These are phyloP conservation scores for Dyspetes luteomarginatus DNA, from an alignment of 2,888 invertebrate species.

Conservation along the genomic window DNA sequence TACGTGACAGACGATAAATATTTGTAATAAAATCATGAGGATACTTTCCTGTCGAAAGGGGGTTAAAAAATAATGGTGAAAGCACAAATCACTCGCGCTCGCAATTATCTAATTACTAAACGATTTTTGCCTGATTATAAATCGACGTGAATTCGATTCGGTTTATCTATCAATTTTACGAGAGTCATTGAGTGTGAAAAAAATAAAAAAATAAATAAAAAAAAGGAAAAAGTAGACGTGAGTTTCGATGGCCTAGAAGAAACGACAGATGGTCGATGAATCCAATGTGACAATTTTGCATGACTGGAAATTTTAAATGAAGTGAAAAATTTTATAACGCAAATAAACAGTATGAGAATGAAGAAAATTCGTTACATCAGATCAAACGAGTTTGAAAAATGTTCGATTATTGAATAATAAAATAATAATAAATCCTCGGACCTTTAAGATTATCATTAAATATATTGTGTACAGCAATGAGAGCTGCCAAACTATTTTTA, in stretches of 20 bases:
- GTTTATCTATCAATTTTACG: too few relatives aligned
- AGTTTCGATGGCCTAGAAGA: slow-evolving; percentile 33
- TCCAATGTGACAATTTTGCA: background rate
- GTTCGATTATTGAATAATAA: too few relatives aligned
- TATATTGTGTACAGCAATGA: too few relatives aligned
- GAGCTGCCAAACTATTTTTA: too few relatives aligned
- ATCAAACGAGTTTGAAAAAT: too few relatives aligned
- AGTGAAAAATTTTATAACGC: background rate
- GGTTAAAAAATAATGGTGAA: slow-evolving; percentile 24
- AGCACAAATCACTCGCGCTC: background rate
- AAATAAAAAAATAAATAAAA: background rate
- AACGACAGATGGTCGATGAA: background rate
- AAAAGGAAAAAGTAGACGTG: background rate
- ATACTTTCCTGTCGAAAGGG: slow-evolving; percentile 20
- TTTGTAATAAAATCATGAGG: background rate
- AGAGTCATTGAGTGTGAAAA: too few relatives aligned
- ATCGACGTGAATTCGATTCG: background rate
- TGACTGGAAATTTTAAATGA: background rate
- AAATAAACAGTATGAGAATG: background rate
- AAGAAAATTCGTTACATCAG: too few relatives aligned
- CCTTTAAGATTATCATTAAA: too few relatives aligned
- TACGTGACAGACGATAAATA: too few relatives aligned
- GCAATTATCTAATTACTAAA: slow-evolving; percentile 31
- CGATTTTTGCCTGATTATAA: slow-evolving; percentile 12
- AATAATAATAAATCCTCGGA: too few relatives aligned